Evolutionary conservation across 2,113 vertebrate genomes (phyloP), one percentile per base, ranked within the genome.

Genomic region (Corynorhinus townsendii): DNA sequence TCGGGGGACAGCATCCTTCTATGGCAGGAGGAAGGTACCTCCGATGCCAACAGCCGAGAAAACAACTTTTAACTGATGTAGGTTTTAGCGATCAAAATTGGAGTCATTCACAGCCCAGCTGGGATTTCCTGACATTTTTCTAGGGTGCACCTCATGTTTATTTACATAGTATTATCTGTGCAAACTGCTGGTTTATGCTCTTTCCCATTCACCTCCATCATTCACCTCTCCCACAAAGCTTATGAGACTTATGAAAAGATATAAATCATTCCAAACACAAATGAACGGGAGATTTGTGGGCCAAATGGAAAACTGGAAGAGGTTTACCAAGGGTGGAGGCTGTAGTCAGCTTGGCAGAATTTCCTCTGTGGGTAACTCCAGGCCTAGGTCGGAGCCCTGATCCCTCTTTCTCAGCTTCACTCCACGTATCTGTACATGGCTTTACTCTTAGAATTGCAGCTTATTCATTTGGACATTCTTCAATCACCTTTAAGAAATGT

Each of bases 221-320:
- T 68, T 69, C 38, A 59, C 86, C 47, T 80, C 66, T 93, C 76
- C 87, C 56, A 68, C 22, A 79, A 88, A 92, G 82, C 33, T 52
- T 64, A 79, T 0, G 54, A 95, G 95, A 91, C 54, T 88, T 93
- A 93, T 72, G 71, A 85, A 96, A 96, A 89, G 2, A 59, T 38
- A 86, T 76, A 93, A 95, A 91, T 91, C 43, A 87, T 40, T 79
- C 56, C 76, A 77, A 93, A 89, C 24, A 19, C 35, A 88, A 64
- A 89, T 52, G 35, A 79, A 69, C 49, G 76, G 43, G 68, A 95
- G 40, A 75, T 45, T 24, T 45, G 4, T 71, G 83, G 59, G 30
- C 84, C 83, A 9, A 69, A 56, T 62, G 11, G 11, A 56, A 93
- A 91, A 66, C 79, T 33, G 3, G 24, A 43, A 69, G 72, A 79